Evolutionary conservation across 2,797 vertebrate species (phyloP).

Genomic region (Cryptoblepharus egeriae): DNA sequence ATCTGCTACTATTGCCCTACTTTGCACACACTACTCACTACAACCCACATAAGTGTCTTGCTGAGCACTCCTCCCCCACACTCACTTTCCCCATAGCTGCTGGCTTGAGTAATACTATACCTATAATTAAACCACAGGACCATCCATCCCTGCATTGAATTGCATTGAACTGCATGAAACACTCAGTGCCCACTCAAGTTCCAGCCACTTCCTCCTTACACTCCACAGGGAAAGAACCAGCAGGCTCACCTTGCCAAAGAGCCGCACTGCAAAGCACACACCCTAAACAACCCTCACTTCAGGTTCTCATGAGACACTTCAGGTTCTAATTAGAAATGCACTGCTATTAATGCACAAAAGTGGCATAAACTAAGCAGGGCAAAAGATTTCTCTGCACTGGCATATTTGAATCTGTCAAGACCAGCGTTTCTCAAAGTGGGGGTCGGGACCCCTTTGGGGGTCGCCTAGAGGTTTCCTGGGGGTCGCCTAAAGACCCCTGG

Average conservation of each 20-base stretch:
- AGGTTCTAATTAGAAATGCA: too few relatives aligned
- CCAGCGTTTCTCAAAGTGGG: too few relatives aligned
- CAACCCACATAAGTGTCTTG: neutral
- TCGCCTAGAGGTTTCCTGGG: too few relatives aligned
- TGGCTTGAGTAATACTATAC: neutral
- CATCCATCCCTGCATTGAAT: accelerated
- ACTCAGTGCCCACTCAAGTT: neutral
- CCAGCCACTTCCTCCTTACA: neutral
- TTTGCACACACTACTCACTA: too few relatives aligned
- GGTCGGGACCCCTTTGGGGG: too few relatives aligned
- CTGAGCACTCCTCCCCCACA: too few relatives aligned
- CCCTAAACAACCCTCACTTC: neutral
- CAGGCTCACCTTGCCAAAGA: neutral
- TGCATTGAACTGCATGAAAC: neutral
- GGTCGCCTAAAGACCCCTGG: too few relatives aligned
- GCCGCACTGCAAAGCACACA: too few relatives aligned
- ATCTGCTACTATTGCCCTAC: too few relatives aligned
- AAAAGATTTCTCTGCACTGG: too few relatives aligned
- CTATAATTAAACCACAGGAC: neutral
- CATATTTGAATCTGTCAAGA: too few relatives aligned
- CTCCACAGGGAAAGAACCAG: neutral
- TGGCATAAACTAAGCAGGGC: neutral
- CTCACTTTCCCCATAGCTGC: neutral
- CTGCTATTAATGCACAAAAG: neutral
- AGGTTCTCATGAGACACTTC: neutral